Percentiles rank a stretch among this genome's conserved stretches.
phyloP scores from a whole-genome alignment of 1,140 invertebrate species.

The Drosophila albomicans region DNA sequence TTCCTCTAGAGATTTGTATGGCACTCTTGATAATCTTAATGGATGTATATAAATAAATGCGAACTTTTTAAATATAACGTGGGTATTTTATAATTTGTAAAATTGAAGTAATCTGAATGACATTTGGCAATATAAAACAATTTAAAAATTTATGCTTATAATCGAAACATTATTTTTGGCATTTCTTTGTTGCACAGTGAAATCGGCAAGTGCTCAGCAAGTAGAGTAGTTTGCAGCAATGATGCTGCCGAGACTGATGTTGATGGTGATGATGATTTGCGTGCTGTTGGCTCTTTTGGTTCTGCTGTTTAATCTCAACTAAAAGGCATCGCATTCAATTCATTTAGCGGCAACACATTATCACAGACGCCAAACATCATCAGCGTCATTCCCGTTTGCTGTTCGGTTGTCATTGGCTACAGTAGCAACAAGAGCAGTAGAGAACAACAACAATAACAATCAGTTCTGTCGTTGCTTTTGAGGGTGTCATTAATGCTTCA shows the following conservation, averaged over 20 bases:
- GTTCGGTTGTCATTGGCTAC: constrained; percentile 32
- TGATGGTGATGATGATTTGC: not conserved
- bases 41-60: too few species aligned
- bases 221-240: not conserved
- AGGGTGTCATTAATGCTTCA: constrained; percentile 63
- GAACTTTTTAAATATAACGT: too few species aligned
- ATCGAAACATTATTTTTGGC: too few species aligned
- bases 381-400: constrained; percentile 48
- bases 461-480: constrained; percentile 6
- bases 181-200: constrained; percentile 37
- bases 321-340: constrained; percentile 71
- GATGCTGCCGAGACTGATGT: constrained; percentile 12
- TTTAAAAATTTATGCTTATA: too few species aligned
- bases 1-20: too few species aligned
- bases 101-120: too few species aligned
- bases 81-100: too few species aligned
- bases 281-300: constrained; percentile 16
- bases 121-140: too few species aligned
- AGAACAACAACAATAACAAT: constrained; percentile 12
- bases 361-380: constrained; percentile 52
- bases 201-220: constrained; percentile 24
- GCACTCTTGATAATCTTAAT: too few species aligned
- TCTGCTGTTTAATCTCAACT: constrained; percentile 46
- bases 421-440: constrained; percentile 7
- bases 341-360: constrained; percentile 67